Evolutionary conservation across 2,797 vertebrate species (phyloP), one percentile per base, ranked within the genome.

Genomic region (Sebastiscus albofasciatus): DNA sequence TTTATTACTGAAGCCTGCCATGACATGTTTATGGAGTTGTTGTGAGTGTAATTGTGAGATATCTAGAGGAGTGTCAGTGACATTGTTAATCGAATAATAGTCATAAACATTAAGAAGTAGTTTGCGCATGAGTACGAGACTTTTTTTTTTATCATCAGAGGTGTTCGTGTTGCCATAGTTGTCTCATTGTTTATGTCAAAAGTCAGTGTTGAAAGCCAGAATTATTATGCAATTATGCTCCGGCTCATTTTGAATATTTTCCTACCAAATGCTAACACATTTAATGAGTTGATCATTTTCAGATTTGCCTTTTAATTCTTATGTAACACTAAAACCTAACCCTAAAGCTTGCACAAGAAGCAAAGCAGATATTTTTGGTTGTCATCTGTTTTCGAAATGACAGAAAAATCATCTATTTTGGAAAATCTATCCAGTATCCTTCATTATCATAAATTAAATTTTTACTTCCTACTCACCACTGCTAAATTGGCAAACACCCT

Each of bases 401-500:
- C 11, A 27, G 20, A 36, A 54, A 83, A 27, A n/a, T 75, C 16
- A 58, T 72, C 18, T 80, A 4, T 34, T 79, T 72, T 22, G 52
- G 11, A n/a, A 52, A 81, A 34, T 16, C 5, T 29, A 36, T 71
- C 36, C 42, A n/a, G 8, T 52, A 70, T 54, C 67, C 49, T 27
- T 84, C 42, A 72, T 82, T 82, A 65, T 71, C 52, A 78, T 67
- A 22, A 54, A 49, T 22, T 18, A 60, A 49, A 72, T 79, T 64
- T 46, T 36, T 54, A 65, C 70, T 67, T 87, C 71, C 69, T 55
- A 72, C 49, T 76, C 29, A 4, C 62, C 52, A 29, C 68, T 65
- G 54, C 12, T 46, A 66, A 79, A 87, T 79, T 49, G 49, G 33
- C 59, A 81, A 80, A 83, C 75, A 68, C 59, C 55, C 62, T 27